Base-by-base conservation (phyloP, 2,113 vertebrate species). In the Helogale parvula region DNA sequence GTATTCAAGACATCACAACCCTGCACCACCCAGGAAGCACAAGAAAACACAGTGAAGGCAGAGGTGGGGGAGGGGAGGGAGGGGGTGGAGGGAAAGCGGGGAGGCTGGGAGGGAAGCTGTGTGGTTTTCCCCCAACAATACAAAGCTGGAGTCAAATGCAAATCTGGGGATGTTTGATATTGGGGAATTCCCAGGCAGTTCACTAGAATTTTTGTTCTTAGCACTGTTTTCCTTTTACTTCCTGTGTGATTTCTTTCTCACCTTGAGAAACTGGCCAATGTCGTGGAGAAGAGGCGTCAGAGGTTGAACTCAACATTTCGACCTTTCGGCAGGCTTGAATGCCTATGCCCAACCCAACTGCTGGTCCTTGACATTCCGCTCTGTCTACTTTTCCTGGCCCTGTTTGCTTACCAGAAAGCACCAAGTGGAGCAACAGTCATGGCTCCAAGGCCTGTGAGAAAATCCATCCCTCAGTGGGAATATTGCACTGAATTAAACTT, bases 1-100 rank as follows among this genome's bases (percentile, higher is more conserved):
- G 99, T 99, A 99, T 99, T 99, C 99, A 99, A 98, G 98, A 98
- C 99, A 98, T 98, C 99, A 99, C 98, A 98, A 98, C 97, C 98
- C 98, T 88, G 97, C 97, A 98, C 99, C 99, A 99, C 99, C 99
- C 99, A 99, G 99, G 99, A 98, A 98, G 99, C 98, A 72, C 35
- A 93, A 98, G 98, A 93, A 98, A 98, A 93, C 35, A 0, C 27
- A 93, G 90, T 31, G 13, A n/a, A 77, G 96, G 94, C 97, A 95
- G 82, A 38, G 19, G 1, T 3, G 7, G 81, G 60, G 68, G 90
- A 57, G 94, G 72, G 66, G 81, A 88, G 85, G 68, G 83, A 65
- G 71, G 93, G 66, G 63, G 91, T 3, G 54, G 89, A 66, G 45
- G 66, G 72, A 50, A 88, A 71, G 69, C 94, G 91, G 93, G 68